Percentiles rank a stretch among this genome's conserved stretches.
These are phyloP conservation scores for Corydoras sp. DNA, from an alignment of 2,113 vertebrate species.

Conservation along the genomic window DNA sequence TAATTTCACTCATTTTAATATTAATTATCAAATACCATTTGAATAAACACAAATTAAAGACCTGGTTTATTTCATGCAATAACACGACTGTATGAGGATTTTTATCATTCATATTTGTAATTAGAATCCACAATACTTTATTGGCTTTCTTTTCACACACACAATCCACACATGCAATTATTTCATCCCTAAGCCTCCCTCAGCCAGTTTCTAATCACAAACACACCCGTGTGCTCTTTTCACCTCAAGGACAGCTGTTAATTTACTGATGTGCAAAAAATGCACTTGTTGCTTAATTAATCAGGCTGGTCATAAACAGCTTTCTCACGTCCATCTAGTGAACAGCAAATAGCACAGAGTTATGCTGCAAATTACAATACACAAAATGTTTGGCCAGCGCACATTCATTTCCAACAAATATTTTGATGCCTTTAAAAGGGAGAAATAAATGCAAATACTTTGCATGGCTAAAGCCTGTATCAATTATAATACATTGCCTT, in stretches of 20 bases:
- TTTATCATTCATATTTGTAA: no score
- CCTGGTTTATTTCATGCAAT: no score
- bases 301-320: not conserved
- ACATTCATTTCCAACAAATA: not conserved
- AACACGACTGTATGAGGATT: no score
- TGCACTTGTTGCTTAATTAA: conserved; percentile 24
- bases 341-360: conserved; percentile 9
- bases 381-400: not conserved
- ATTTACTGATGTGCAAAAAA: conserved; percentile 21
- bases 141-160: not conserved
- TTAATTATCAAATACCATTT: no score
- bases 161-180: not conserved
- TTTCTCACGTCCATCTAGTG: not conserved
- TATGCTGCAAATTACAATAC: conserved; percentile 2
- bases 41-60: no score
- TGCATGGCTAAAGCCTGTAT: not conserved
- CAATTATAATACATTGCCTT: not conserved
- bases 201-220: not conserved
- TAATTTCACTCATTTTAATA: no score
- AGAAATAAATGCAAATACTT: conserved; percentile 14
- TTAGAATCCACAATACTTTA: not conserved
- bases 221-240: conserved; percentile 1
- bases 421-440: conserved; percentile 18
- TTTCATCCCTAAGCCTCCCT: not conserved
- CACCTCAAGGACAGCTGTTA: conserved; percentile 15